Base-by-base conservation (phyloP, 2,797 vertebrate species). In the Arnoldichthys spilopterus region DNA sequence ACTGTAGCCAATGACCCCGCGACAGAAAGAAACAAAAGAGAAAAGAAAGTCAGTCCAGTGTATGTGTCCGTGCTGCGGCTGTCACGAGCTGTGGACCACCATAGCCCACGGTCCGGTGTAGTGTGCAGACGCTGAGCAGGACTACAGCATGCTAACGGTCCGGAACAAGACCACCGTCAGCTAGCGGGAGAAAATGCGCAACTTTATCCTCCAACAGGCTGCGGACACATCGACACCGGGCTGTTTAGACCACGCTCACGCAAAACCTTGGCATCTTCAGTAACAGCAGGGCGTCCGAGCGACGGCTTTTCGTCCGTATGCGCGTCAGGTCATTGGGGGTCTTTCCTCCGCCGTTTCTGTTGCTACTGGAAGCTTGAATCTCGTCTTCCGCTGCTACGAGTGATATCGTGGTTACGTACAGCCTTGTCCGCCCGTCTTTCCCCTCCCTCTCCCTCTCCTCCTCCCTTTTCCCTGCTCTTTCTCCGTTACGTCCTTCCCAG, bases 401-500 rank as follows among this genome's bases (percentile, higher is more conserved):
- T 85, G 86, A 86, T 85, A 86, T 86, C 90, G 88, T 86, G 82
- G 76, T 87, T 87, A 83, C 77, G 85, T 58, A 76, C 84, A 81
- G 28, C 26, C 32, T n/a, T 49, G 62, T 90, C 90, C 76, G 90
- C 85, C 85, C 84, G 70, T 87, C 76, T 86, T 62, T 72, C 92
- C 88, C 91, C 92, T 86, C 92, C 91, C 91, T 86, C 88, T 88
- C 85, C 63, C 70, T 85, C 69, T 68, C 87, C 91, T 89, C 92
- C 92, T 92, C 88, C 22, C 49, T 45, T 82, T 74, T 64, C 34
- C 30, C 59, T 62, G 28, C 83, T 88, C 85, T 89, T 86, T 89
- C 91, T 92, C 91, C 89, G 90, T 93, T 93, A 94, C 94, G 92
- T 93, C 88, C 76, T 79, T 59, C 81, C 85, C 67, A 79, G 34